A percentile compares a stretch with the other conserved stretches of the same genome.
phyloP scores from a whole-genome alignment of 2,113 vertebrate species.

The Hyaena hyaena region DNA sequence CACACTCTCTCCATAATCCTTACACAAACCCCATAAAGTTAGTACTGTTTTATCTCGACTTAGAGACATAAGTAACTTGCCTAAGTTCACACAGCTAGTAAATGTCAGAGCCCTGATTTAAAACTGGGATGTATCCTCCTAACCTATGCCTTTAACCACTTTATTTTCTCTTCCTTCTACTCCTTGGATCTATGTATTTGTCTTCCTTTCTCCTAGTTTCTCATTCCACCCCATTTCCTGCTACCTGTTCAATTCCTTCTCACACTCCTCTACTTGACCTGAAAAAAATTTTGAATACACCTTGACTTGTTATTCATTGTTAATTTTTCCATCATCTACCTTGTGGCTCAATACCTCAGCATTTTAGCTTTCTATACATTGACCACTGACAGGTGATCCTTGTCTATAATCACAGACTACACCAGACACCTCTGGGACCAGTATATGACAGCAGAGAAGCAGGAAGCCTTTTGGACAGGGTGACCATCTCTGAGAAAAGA shows the following conservation, averaged over 20 bases:
- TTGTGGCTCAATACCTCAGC: constrained; percentile 1
- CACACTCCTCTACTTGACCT: constrained; percentile 35
- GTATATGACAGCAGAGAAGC: constrained; percentile 1
- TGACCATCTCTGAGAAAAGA: background rate
- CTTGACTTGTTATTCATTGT: background rate
- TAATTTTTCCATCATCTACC: background rate
- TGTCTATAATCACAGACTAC: background rate
- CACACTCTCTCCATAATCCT: constrained; percentile 45
- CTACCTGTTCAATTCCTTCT: constrained; percentile 37
- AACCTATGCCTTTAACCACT: constrained; percentile 19
- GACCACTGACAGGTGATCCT: background rate
- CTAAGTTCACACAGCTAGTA: constrained; percentile 52
- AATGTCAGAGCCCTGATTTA: constrained; percentile 62
- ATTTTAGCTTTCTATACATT: constrained; percentile 22
- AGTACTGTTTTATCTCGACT: constrained; percentile 48
- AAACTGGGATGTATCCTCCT: constrained; percentile 54
- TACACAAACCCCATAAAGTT: constrained; percentile 50
- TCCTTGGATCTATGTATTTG: constrained; percentile 39
- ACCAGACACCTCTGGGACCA: background rate
- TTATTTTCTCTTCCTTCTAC: constrained; percentile 50
- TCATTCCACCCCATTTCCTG: background rate
- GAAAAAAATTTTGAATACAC: background rate
- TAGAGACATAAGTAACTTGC: constrained; percentile 51
- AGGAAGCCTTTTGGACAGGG: background rate
- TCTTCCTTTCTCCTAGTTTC: constrained; percentile 50